Conservation (phyloP, 2,797 vertebrate genomes). For the Cossypha polioptera region DNA sequence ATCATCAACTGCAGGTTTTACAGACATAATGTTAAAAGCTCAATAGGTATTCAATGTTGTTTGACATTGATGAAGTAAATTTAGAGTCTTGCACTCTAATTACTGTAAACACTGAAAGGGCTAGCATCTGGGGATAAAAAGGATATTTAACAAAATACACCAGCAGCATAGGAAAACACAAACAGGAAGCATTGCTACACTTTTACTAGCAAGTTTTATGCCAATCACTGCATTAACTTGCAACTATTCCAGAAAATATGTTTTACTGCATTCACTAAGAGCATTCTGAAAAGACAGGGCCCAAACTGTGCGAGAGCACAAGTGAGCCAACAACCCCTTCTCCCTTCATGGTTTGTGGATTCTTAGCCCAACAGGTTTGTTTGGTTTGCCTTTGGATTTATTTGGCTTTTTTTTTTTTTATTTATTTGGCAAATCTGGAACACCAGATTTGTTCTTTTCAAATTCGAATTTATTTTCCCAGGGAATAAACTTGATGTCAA, state of each 20-base stretch:
- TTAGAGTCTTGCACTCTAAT: not conserved
- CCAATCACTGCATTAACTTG: not conserved
- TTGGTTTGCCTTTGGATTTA: not conserved
- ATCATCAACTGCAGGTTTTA: not conserved
- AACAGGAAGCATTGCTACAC: not conserved
- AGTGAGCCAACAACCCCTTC: not conserved
- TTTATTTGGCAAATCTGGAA: not conserved
- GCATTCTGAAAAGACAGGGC: not conserved
- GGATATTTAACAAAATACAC: not conserved
- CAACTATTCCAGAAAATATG: not conserved
- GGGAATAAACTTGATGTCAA: not conserved
- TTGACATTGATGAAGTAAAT: not conserved
- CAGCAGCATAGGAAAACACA: not conserved
- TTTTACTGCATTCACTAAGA: not conserved
- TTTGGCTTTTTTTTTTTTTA: too few species aligned
- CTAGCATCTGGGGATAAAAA: not conserved
- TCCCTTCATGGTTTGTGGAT: rapidly evolving
- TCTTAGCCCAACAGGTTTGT: not conserved
- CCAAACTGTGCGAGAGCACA: not conserved
- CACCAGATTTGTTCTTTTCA: not conserved
- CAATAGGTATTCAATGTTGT: not conserved
- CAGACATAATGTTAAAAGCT: not conserved
- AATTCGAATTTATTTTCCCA: not conserved
- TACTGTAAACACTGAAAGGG: not conserved
- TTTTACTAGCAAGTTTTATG: not conserved